A percentile compares a stretch with the other conserved stretches of the same genome.
Evolutionary conservation across 35 echinoderm and acorn worm species (phyloP).

Genomic region (Hemicentrotus pulcherrimus): DNA sequence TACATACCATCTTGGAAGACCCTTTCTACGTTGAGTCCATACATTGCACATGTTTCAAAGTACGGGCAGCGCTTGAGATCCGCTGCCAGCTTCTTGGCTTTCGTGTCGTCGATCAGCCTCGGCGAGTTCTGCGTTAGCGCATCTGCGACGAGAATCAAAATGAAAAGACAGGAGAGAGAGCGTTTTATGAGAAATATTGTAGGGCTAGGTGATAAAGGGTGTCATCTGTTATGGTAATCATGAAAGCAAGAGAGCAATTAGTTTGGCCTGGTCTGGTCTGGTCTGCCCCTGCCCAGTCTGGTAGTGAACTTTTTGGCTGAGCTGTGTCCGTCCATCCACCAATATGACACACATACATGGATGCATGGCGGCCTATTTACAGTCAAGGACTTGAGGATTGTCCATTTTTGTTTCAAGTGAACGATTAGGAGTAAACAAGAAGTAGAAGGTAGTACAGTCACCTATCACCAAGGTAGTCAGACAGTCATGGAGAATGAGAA

Average conservation of each 20-base stretch:
- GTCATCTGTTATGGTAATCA: constrained; percentile 12
- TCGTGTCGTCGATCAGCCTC: constrained; percentile 89
- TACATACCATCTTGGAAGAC: constrained; percentile 99
- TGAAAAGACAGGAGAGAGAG: constrained; percentile 2
- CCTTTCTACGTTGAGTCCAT: constrained; percentile 98
- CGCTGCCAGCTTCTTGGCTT: constrained; percentile 89
- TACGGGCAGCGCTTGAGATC: constrained; percentile 93
- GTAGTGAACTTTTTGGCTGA: background rate
- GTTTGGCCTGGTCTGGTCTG: constrained; percentile 13
- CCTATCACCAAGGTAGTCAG: background rate
- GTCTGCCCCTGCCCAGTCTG: background rate
- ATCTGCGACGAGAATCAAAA: constrained; percentile 68
- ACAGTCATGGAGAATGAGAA: background rate
- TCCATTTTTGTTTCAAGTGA: background rate
- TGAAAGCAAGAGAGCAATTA: background rate
- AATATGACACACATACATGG: background rate
- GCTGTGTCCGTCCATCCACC: background rate
- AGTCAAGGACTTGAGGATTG: background rate
- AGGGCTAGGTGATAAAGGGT: constrained; percentile 6
- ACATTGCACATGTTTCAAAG: constrained; percentile 99
- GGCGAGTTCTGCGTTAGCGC: constrained; percentile 87
- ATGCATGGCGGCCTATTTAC: background rate
- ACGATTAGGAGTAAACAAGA: background rate
- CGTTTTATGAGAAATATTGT: background rate
- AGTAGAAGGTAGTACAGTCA: background rate